Evolutionary conservation across 2,113 vertebrate genomes (phyloP).

Genomic region (Nettapus auritus): DNA sequence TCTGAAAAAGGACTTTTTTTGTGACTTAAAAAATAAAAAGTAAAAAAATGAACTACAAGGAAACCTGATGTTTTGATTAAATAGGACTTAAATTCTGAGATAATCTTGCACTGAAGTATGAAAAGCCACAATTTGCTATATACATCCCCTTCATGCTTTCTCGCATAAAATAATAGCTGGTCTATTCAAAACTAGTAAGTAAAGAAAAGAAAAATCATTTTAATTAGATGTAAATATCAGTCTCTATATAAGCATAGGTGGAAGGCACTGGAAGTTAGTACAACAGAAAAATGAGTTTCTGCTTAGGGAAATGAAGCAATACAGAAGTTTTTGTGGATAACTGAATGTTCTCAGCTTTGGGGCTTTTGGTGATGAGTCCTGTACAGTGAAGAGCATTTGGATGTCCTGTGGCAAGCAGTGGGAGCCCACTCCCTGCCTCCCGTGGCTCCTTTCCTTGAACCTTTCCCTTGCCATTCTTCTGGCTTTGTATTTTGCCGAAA

Average conservation of each 20-base stretch:
- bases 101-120: not conserved
- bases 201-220: not conserved
- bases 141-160: not conserved
- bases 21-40: not conserved
- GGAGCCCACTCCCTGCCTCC: not conserved
- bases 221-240: not conserved
- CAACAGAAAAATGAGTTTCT: not conserved
- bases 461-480: not conserved
- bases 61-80: slow-evolving; percentile 25
- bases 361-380: not conserved
- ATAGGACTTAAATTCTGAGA: not conserved
- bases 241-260: not conserved
- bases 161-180: not conserved
- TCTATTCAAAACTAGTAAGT: not conserved
- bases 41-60: not conserved
- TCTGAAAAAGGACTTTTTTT: not conserved
- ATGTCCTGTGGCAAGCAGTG: not conserved
- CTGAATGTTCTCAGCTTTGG: not conserved
- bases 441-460: fast-evolving
- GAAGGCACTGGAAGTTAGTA: not conserved
- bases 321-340: not conserved
- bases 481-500: not conserved
- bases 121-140: not conserved
- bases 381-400: not conserved
- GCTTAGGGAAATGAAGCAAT: not conserved